Base-by-base conservation (phyloP, 2,113 vertebrate species). In the Plestiodon gilberti region DNA sequence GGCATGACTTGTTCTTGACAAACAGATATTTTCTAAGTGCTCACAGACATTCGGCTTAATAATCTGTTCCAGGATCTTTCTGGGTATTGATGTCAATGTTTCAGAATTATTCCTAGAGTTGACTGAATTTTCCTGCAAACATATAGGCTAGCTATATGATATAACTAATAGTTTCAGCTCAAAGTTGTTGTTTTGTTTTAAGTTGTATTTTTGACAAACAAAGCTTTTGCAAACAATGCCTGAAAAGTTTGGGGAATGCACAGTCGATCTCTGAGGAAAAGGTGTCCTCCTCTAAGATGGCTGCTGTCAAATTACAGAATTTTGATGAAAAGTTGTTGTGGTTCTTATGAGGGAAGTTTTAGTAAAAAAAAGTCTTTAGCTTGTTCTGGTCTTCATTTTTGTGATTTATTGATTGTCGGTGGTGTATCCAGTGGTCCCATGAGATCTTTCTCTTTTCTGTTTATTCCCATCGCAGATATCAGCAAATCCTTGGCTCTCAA, bases 381-480 rank as follows among this genome's bases (percentile, higher is more conserved):
- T 71, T 40, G 35, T 70, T 78, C 40, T 90, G 75, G 81, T 20
- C 22, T 90, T 89, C 73, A 89, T 87, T 87, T 85, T 84, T 61
- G 86, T 83, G 75, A 87, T 87, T 80, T 90, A 88, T 73, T 89
- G 78, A 75, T 87, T 87, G 90, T 78, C 83, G 1, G 0, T 78
- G 62, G 89, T 88, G 85, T 92, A 90, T 82, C 18, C 88, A 90
- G 67, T 2, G 81, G 40, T 85, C 78, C 78, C 78, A 80, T 89
- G 35, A 20, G 65, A 43, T 83, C 81, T 70, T 52, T 43, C 43
- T 83, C 78, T 61, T 55, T 30, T 62, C 61, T 23, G n/a, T 57
- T 61, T 2, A 0, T 86, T 71, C 69, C 33, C 35, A 71, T 83
- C 83, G 78, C 81, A 35, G 90, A 33, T 57, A 0, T 2, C 14